Evolutionary conservation across 1,140 invertebrate genomes (phyloP).

Genomic region (Aphidius gifuensis): DNA sequence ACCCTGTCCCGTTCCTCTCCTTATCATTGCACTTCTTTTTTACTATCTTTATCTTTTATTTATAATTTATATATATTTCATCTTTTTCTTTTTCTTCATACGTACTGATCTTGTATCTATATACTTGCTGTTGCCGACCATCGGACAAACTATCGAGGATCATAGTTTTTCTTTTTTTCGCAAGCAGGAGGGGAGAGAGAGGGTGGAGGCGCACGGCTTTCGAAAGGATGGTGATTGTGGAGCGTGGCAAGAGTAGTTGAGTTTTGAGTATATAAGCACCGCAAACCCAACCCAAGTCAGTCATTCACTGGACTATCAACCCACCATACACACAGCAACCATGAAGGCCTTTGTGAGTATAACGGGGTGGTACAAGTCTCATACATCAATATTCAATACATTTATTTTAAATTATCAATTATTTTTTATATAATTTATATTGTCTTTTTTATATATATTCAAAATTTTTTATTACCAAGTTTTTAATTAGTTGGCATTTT

Average conservation of each 20-base stretch:
- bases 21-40: too few species aligned
- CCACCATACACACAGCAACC: constrained; percentile 54
- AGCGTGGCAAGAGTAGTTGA: constrained; percentile 52
- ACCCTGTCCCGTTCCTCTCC: constrained; percentile 17
- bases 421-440: constrained; percentile 10
- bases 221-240: constrained; percentile 59
- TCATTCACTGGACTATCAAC: constrained; percentile 56
- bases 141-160: constrained; percentile 41
- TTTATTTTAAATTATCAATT: not conserved
- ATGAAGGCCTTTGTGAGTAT: constrained; percentile 59
- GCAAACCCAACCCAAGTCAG: constrained; percentile 54
- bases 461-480: not conserved
- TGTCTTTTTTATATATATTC: constrained; percentile 10
- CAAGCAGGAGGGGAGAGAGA: constrained; percentile 45
- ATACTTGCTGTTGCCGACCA: constrained; percentile 20
- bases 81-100: too few species aligned
- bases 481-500: not conserved
- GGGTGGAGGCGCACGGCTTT: constrained; percentile 51
- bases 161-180: constrained; percentile 51
- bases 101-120: too few species aligned
- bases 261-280: constrained; percentile 56
- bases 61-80: too few species aligned
- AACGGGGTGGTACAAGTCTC: constrained; percentile 33
- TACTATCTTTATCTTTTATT: too few species aligned
- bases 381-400: too few species aligned